These are phyloP conservation scores for Microctonus hyperodae DNA, from an alignment of 2,888 invertebrate species.

Conservation along the genomic window DNA sequence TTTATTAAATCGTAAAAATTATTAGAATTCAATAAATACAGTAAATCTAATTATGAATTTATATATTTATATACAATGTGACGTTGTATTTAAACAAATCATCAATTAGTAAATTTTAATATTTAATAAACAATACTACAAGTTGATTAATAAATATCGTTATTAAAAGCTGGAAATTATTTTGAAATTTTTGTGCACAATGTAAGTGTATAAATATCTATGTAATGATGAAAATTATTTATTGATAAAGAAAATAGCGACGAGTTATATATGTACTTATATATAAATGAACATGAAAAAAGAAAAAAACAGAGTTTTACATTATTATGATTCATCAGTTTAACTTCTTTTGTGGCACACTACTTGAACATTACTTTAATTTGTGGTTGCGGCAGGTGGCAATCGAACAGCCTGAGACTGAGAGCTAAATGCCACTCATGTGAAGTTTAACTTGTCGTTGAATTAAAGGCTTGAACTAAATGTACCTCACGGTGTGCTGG, in stretches of 20 bases:
- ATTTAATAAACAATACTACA: too few relatives aligned
- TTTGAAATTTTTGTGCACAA: too few relatives aligned
- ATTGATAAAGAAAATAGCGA: background rate
- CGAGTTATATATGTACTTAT: background rate
- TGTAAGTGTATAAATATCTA: too few relatives aligned
- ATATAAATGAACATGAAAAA: background rate
- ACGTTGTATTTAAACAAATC: too few relatives aligned
- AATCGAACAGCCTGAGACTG: conserved; percentile 20
- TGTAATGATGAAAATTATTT: background rate
- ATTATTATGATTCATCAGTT: conserved; percentile 17
- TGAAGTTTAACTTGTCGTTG: conserved; percentile 32
- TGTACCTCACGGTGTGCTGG: conserved; percentile 5
- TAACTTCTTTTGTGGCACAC: conserved; percentile 11
- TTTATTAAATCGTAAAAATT: too few relatives aligned
- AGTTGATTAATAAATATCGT: too few relatives aligned
- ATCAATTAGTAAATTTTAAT: too few relatives aligned
- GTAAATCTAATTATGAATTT: too few relatives aligned
- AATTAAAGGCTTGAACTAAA: conserved; percentile 28
- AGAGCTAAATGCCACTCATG: conserved; percentile 28
- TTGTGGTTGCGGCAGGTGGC: conserved; percentile 29
- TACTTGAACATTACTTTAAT: conserved; percentile 24
- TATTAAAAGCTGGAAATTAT: too few relatives aligned
- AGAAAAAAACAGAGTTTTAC: too few relatives aligned
- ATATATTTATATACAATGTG: too few relatives aligned
- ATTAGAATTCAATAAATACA: too few relatives aligned